phyloP scores from a whole-genome alignment of 2,888 invertebrate genomes.

The Melikaiella ostensackeni region DNA sequence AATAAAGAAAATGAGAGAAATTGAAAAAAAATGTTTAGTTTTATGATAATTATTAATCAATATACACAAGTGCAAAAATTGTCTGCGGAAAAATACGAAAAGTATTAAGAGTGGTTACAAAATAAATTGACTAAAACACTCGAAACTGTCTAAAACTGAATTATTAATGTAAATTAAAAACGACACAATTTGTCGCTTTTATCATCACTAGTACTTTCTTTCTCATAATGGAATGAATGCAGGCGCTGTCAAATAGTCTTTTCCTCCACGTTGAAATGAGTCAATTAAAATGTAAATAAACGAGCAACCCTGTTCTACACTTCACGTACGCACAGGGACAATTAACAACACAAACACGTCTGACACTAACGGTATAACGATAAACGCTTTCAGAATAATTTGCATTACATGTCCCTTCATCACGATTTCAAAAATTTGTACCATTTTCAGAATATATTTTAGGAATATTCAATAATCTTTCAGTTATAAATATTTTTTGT shows the following conservation, averaged over 20 bases:
- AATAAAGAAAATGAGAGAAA: too few species aligned
- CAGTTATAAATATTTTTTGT: too few species aligned
- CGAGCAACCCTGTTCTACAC: constrained; percentile 11
- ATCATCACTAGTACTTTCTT: not conserved
- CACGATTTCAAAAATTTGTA: too few species aligned
- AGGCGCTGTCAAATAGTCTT: not conserved
- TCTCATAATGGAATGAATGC: not conserved
- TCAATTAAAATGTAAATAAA: constrained; percentile 27
- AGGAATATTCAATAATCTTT: too few species aligned
- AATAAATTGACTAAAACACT: too few species aligned
- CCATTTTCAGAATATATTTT: not conserved
- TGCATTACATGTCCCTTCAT: not conserved
- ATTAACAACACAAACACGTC: constrained; percentile 10
- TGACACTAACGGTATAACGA: constrained; percentile 7
- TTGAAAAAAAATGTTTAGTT: too few species aligned
- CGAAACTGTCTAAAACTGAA: not conserved
- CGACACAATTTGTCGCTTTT: not conserved
- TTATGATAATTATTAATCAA: too few species aligned
- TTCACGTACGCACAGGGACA: constrained; percentile 12
- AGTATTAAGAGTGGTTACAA: too few species aligned
- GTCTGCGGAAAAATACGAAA: too few species aligned
- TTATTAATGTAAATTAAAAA: not conserved
- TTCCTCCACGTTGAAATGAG: constrained; percentile 7
- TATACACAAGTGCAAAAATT: too few species aligned
- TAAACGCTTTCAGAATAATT: constrained; percentile 7